phyloP scores from a whole-genome alignment of 2,888 invertebrate species.

The Mayetiola destructor region DNA sequence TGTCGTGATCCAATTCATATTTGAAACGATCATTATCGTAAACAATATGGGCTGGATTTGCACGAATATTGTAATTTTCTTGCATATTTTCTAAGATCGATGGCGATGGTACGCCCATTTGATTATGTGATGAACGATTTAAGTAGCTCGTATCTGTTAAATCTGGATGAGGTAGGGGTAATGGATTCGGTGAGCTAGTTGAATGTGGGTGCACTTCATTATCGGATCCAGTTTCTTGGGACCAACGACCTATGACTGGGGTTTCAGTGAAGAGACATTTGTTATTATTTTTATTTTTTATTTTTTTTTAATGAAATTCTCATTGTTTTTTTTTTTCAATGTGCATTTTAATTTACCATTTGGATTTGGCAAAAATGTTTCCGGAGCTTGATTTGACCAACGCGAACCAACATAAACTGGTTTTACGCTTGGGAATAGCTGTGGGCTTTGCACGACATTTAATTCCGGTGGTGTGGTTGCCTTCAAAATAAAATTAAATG shows the following conservation, averaged over 20 bases:
- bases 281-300: not conserved
- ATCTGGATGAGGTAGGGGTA: constrained; percentile 66
- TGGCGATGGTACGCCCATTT: constrained; percentile 37
- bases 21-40: constrained; percentile 19
- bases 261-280: not conserved
- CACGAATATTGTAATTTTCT: constrained; percentile 38
- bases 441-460: constrained; percentile 49
- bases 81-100: constrained; percentile 45
- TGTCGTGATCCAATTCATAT: constrained; percentile 24
- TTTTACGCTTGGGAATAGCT: constrained; percentile 52
- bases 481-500: constrained; percentile 24
- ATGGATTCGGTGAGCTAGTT: constrained; percentile 50
- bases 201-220: constrained; percentile 48
- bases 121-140: constrained; percentile 37
- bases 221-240: constrained; percentile 64
- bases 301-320: not conserved
- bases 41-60: constrained; percentile 22
- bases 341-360: constrained; percentile 28
- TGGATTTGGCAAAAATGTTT: constrained; percentile 43
- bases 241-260: constrained; percentile 47
- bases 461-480: constrained; percentile 47
- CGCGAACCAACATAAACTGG: constrained; percentile 49
- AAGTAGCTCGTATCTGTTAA: constrained; percentile 50
- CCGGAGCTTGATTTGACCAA: constrained; percentile 54
- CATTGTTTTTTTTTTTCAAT: not conserved